Conservation (phyloP, 2,797 vertebrate genomes). For the Eptatretus atami region DNA sequence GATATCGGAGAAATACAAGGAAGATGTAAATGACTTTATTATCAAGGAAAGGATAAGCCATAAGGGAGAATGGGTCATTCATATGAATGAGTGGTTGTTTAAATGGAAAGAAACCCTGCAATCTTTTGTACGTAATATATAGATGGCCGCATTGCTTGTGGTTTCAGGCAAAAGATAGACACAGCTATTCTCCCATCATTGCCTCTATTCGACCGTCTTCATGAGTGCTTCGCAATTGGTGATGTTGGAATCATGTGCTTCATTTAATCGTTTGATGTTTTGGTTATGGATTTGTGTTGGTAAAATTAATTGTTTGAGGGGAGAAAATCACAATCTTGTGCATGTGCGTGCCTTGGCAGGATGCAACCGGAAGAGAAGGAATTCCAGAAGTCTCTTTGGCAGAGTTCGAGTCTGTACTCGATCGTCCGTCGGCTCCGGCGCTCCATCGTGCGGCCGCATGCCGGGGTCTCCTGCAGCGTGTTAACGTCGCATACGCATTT, state of each 20-base stretch:
- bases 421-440: not conserved
- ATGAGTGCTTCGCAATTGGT: too few species aligned
- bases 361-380: not conserved
- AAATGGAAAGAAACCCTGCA: too few species aligned
- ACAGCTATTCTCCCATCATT: too few species aligned
- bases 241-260: not conserved
- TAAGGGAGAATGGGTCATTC: too few species aligned
- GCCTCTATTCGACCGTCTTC: too few species aligned
- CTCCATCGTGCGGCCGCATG: slow-evolving; percentile 28
- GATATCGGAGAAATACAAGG: not conserved
- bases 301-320: too few species aligned
- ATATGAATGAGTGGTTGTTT: too few species aligned
- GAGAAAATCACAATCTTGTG: not conserved
- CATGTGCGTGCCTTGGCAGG: not conserved
- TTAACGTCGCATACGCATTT: slow-evolving; percentile 77
- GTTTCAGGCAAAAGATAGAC: too few species aligned
- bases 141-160: too few species aligned
- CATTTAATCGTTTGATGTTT: not conserved
- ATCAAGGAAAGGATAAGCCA: too few species aligned
- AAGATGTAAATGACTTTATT: too few species aligned
- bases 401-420: not conserved
- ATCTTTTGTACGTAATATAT: too few species aligned
- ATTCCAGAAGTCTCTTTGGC: not conserved
- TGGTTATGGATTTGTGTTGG: not conserved
- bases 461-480: slow-evolving; percentile 41